These are phyloP conservation scores for Caradrina kadenii DNA, from an alignment of 2,888 invertebrate species.

Conservation along the genomic window DNA sequence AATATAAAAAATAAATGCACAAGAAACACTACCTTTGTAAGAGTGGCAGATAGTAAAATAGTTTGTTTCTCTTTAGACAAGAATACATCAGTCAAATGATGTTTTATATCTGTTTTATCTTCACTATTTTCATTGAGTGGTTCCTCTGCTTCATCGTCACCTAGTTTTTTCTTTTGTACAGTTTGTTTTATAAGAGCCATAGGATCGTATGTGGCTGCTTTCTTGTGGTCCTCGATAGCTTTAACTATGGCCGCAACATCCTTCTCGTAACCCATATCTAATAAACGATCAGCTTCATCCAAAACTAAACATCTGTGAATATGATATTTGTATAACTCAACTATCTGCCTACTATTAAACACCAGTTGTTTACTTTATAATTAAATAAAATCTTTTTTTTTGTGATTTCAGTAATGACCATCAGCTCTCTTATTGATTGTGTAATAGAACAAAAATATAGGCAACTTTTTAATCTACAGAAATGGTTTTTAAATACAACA, in stretches of 20 bases:
- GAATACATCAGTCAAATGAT: constrained; percentile 85
- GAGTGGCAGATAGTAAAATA: constrained; percentile 96
- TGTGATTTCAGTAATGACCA: neutral
- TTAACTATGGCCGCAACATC: constrained; percentile 95
- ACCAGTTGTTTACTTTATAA: too few relatives aligned
- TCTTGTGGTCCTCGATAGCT: constrained; percentile 92
- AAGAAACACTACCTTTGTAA: constrained; percentile 90
- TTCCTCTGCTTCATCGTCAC: constrained; percentile 64
- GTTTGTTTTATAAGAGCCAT: constrained; percentile 90
- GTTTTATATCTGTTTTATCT: constrained; percentile 73
- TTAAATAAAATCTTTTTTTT: too few relatives aligned
- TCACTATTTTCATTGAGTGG: constrained; percentile 58
- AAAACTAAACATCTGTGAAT: constrained; percentile 94
- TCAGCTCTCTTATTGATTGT: neutral
- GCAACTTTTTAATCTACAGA: neutral
- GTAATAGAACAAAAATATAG: neutral
- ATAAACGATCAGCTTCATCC: constrained; percentile 97
- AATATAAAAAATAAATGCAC: neutral
- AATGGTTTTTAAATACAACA: constrained; percentile 63
- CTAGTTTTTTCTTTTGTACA: constrained; percentile 73
- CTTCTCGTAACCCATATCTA: constrained; percentile 98
- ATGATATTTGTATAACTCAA: neutral
- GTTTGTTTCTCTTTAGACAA: constrained; percentile 92
- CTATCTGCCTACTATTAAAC: neutral
- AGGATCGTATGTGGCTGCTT: constrained; percentile 91